Base-by-base conservation (phyloP, 2,888 invertebrate species). In the Scrobipalpa atriplicella region DNA sequence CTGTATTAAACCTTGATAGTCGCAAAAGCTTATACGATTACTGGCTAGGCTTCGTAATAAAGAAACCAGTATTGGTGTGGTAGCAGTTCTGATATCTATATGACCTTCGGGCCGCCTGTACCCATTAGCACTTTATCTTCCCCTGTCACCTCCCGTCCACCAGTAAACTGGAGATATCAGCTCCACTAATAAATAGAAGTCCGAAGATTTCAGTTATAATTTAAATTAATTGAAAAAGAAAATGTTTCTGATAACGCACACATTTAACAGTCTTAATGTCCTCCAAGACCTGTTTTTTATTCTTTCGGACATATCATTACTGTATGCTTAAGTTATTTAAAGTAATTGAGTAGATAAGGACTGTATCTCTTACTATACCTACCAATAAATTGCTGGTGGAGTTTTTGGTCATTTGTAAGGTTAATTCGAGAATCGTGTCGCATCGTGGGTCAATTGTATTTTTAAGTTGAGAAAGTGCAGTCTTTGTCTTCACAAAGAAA, bases 271-370 rank as follows among this genome's bases (percentile, higher is more conserved):
- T 76, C 77, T 80, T 81, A 77, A 82, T 77, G 79, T 77, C 74
- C 73, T 68, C 72, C 68, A 64, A 56, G 71, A 78, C 78, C 76
- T 79, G 80, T 78, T 75, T 71, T n/a, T 70, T 75, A 73, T 79
- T 77, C 73, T 76, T 76, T 72, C 67, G 72, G 73, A 72, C 67
- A 72, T 69, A 70, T 73, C 78, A 75, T 80, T 80, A 81, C 78
- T 77, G 80, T 82, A 80, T 81, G 81, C 80, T 82, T 78, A 78
- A 83, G 80, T 85, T 81, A 83, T 85, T 84, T 78, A 80, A 86
- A 81, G 81, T 84, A 87, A 87, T 87, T 84, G 82, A 73, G 77
- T 77, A 80, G 86, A 88, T 89, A 87, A 84, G 77, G 71, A 68
- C 67, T 69, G 76, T 79, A 83, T 80, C 79, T 81, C 74, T 70